Conservation (phyloP, 2,888 invertebrate species). For the Maniola hyperantus region DNA sequence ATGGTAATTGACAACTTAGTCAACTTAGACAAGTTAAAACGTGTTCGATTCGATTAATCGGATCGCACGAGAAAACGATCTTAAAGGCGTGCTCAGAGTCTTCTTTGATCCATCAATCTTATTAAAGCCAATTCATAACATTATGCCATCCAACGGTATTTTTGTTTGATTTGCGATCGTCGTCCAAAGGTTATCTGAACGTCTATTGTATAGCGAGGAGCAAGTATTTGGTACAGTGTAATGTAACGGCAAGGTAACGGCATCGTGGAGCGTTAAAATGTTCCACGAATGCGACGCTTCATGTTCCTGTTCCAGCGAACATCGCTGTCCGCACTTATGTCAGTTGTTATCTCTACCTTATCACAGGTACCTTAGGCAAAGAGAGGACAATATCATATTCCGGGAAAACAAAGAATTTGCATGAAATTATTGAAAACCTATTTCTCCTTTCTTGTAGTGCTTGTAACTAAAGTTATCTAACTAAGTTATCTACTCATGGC, state of each 20-base stretch:
- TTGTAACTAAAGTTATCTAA: no score
- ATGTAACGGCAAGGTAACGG: constrained; percentile 14
- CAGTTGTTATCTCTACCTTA: no score
- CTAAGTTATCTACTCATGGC: no score
- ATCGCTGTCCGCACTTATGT: no score
- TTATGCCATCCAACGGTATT: constrained; percentile 7
- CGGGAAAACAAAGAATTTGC: no score
- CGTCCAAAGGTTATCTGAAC: constrained; percentile 4
- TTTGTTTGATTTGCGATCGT: constrained; percentile 15
- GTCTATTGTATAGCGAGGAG: constrained; percentile 5
- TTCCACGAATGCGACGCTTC: no score
- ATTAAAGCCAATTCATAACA: background rate
- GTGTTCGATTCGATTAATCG: background rate
- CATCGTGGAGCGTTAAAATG: background rate
- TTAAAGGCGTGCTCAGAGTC: background rate
- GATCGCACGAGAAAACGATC: background rate
- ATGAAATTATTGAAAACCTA: no score
- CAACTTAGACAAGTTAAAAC: background rate
- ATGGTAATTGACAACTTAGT: background rate
- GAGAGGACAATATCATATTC: no score
- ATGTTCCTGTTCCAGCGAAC: no score
- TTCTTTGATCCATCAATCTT: background rate
- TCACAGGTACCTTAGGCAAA: no score
- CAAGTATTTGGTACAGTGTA: background rate
- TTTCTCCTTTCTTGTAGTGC: no score